These are phyloP conservation scores for Atrina japonica DNA, from an alignment of 2,888 invertebrate genomes.

Conservation along the genomic window DNA sequence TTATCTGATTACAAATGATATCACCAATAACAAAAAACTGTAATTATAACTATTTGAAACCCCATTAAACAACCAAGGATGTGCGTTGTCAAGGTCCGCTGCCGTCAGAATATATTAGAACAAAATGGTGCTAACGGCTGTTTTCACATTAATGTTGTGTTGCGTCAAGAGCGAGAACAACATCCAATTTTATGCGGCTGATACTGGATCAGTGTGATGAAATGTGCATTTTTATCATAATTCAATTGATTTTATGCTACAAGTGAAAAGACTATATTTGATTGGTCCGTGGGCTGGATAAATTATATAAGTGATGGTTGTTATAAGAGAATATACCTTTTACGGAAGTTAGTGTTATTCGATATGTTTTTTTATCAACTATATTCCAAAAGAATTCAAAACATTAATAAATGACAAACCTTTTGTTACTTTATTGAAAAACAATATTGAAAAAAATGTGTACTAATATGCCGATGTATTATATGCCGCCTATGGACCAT, in stretches of 20 bases:
- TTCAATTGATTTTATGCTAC: constrained; percentile 2
- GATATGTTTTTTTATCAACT: constrained; percentile 11
- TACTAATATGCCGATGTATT: constrained; percentile 31
- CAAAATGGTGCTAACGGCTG: constrained; percentile 10
- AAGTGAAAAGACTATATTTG: neutral
- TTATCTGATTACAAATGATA: constrained; percentile 1
- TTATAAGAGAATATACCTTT: neutral
- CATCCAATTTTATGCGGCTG: no score
- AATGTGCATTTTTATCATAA: constrained; percentile 10
- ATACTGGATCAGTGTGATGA: neutral
- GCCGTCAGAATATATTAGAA: constrained; percentile 14
- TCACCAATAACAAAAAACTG: constrained; percentile 8
- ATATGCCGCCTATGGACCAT: constrained; percentile 31
- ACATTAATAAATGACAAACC: neutral
- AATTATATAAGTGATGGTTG: constrained; percentile 6
- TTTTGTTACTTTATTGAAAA: neutral
- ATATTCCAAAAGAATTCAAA: neutral
- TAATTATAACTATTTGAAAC: constrained; percentile 29
- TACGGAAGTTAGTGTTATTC: neutral
- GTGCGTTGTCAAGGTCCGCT: constrained; percentile 24
- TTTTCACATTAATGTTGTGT: neutral
- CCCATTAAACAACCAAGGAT: constrained; percentile 19
- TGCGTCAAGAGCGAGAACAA: neutral
- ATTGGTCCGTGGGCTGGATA: constrained; percentile 4
- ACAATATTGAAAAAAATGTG: neutral